phyloP scores from a whole-genome alignment of 2,888 invertebrate genomes.

The Vandiemenella viatica region DNA sequence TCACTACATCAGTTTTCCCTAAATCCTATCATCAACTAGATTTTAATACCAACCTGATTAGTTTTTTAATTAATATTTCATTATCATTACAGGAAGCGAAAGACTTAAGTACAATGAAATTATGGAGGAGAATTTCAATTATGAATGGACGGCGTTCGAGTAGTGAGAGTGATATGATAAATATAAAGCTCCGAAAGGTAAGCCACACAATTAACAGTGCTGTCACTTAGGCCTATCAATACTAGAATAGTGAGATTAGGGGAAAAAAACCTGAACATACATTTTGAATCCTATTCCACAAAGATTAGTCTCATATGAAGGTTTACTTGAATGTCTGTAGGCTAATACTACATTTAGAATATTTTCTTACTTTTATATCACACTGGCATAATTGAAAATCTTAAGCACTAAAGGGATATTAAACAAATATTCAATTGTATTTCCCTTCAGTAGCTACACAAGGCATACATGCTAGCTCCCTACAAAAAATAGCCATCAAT shows the following conservation, averaged over 20 bases:
- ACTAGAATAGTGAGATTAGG: background rate
- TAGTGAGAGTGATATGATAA: conserved; percentile 74
- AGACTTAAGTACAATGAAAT: conserved; percentile 71
- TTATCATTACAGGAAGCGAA: conserved; percentile 51
- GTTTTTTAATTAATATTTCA: background rate
- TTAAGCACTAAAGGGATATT: too few relatives aligned
- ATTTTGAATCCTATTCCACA: too few relatives aligned
- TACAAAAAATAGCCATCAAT: too few relatives aligned
- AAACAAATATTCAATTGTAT: too few relatives aligned
- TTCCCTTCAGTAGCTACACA: too few relatives aligned
- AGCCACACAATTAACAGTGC: conserved; percentile 8
- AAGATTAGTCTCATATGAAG: too few relatives aligned
- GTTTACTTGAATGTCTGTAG: too few relatives aligned
- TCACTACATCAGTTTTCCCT: background rate
- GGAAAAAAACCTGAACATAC: too few relatives aligned
- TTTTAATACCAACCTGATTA: background rate
- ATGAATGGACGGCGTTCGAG: conserved; percentile 47
- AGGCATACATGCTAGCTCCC: too few relatives aligned
- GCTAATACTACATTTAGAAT: too few relatives aligned
- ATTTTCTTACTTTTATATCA: too few relatives aligned
- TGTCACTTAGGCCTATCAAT: background rate
- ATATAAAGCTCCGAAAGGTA: conserved; percentile 71
- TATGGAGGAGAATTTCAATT: conserved; percentile 78
- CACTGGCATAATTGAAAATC: too few relatives aligned
- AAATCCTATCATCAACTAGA: background rate